Evolutionary conservation across 2,888 invertebrate species (phyloP).

Genomic region (Pherbina coryleti): DNA sequence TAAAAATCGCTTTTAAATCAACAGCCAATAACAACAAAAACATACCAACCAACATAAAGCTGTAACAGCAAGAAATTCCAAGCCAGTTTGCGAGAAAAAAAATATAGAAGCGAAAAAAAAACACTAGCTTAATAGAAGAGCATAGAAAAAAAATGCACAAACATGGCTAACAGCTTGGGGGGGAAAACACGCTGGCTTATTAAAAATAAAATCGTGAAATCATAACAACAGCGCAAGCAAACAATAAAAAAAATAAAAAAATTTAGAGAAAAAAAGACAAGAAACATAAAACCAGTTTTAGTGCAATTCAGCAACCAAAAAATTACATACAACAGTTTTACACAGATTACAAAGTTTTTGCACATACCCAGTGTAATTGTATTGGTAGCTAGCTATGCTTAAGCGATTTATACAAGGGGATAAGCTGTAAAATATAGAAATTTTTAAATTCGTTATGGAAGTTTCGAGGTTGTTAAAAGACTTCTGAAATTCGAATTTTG

Average conservation of each 20-base stretch:
- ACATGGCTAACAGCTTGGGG: background rate
- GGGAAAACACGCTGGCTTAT: background rate
- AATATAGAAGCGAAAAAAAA: background rate
- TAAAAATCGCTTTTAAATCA: background rate
- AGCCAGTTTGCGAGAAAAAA: background rate
- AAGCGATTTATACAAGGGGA: too few species aligned
- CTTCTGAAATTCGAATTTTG: too few species aligned
- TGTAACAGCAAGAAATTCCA: background rate
- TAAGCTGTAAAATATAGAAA: too few species aligned
- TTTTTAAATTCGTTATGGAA: too few species aligned
- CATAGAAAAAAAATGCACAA: background rate
- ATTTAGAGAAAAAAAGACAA: conserved; percentile 5
- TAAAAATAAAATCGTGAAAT: conserved; percentile 18
- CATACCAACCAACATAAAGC: conserved; percentile 1
- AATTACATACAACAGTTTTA: conserved; percentile 58
- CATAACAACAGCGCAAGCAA: background rate
- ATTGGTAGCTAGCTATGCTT: background rate
- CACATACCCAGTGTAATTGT: conserved; percentile 11
- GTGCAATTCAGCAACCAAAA: conserved; percentile 60
- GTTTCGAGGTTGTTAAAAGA: too few species aligned
- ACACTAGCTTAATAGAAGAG: background rate
- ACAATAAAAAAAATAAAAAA: conserved; percentile 29
- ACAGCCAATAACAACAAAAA: conserved; percentile 1
- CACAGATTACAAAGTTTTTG: conserved; percentile 35
- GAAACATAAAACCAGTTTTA: conserved; percentile 59